A percentile compares a stretch with the other conserved stretches of the same genome.
Conservation (phyloP, 2,113 vertebrate genomes). For the Leucosticte australis region DNA sequence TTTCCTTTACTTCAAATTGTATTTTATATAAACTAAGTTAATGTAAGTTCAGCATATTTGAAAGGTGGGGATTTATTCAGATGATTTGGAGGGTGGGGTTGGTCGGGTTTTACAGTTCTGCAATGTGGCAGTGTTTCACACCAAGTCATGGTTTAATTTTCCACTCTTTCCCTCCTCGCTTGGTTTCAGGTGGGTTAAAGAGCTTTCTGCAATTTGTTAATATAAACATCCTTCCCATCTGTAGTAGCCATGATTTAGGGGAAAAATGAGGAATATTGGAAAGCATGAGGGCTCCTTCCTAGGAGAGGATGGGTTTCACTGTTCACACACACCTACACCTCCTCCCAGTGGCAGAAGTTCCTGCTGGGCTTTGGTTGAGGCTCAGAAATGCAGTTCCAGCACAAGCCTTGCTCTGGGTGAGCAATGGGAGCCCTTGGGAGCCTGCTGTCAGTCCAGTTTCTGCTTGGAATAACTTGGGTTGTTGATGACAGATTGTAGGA, state of each 20-base stretch:
- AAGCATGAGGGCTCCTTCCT: neutral
- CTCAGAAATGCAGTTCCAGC: neutral
- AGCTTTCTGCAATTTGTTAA: neutral
- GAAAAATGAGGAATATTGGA: neutral
- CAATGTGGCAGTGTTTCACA: accelerated
- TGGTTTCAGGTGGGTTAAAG: neutral
- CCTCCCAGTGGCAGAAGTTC: neutral
- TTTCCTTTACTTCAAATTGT: neutral
- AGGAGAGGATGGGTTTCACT: neutral
- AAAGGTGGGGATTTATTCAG: neutral
- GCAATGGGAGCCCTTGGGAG: neutral
- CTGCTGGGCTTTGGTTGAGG: neutral
- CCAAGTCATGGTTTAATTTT: neutral
- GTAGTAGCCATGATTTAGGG: neutral
- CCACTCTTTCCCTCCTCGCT: accelerated
- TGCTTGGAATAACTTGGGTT: neutral
- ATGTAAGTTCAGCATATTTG: neutral
- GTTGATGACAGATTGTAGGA: neutral
- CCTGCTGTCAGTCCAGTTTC: neutral
- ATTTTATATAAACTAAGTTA: accelerated
- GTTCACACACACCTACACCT: neutral
- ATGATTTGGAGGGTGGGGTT: accelerated
- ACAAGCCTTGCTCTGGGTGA: neutral
- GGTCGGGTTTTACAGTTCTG: neutral
- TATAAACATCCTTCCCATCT: neutral